A percentile compares a stretch with the other conserved stretches of the same genome.
These are phyloP conservation scores for Dicerorhinus sumatrensis DNA, from an alignment of 2,113 vertebrate genomes.

Conservation along the genomic window DNA sequence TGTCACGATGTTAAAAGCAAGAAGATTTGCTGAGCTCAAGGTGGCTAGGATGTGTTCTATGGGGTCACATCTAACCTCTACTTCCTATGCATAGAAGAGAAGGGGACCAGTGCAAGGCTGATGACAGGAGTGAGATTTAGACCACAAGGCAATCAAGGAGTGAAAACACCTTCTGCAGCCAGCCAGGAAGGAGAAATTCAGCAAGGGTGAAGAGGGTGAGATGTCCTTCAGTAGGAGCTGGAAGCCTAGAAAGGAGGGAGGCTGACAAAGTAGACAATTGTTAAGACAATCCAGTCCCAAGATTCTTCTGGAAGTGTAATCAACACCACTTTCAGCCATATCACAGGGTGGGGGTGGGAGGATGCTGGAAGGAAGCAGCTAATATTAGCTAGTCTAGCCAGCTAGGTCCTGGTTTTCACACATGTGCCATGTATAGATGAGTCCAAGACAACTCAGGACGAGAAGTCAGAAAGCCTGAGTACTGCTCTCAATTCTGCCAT, in stretches of 20 bases:
- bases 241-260: background rate
- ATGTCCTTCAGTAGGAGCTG: background rate
- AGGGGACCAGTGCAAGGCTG: background rate
- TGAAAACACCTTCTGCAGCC: background rate
- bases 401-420: background rate
- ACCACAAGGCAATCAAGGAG: background rate
- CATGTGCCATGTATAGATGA: background rate
- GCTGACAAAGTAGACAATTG: background rate
- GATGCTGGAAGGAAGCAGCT: background rate
- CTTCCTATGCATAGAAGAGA: background rate
- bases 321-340: background rate
- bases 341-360: background rate
- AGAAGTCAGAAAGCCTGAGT: background rate
- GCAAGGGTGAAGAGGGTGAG: background rate
- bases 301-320: background rate
- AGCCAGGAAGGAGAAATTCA: background rate
- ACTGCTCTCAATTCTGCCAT: background rate
- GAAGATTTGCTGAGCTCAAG: background rate
- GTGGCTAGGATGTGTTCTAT: background rate
- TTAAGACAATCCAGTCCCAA: slow-evolving; percentile 1
- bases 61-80: background rate
- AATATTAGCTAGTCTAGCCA: background rate
- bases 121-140: background rate
- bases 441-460: background rate
- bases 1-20: background rate